Percentiles rank a stretch among this genome's conserved stretches.
Evolutionary conservation across 2,888 invertebrate species (phyloP).

Genomic region (Leptinotarsa rubiginosa): DNA sequence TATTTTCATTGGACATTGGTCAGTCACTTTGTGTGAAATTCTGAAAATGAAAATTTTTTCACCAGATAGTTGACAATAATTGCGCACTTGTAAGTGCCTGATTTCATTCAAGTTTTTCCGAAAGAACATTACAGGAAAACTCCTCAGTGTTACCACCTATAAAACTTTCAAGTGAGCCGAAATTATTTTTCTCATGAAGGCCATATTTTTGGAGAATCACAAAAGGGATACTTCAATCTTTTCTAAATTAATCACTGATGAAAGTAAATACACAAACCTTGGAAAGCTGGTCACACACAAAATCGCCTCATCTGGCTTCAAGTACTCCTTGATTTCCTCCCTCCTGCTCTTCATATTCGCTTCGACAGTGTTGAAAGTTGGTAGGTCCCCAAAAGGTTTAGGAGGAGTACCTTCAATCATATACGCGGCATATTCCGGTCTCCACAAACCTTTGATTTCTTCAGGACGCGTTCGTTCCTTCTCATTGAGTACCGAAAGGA

Average conservation of each 20-base stretch:
- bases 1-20: too few species aligned
- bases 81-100: too few species aligned
- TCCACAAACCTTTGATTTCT: conserved; percentile 75
- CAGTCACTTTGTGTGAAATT: too few species aligned
- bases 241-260: conserved; percentile 59
- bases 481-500: conserved; percentile 83
- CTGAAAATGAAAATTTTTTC: too few species aligned
- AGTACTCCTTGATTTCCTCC: conserved; percentile 82
- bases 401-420: conserved; percentile 99
- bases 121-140: too few species aligned
- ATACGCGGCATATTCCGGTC: conserved; percentile 97
- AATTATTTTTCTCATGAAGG: too few species aligned
- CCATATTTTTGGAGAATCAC: too few species aligned
- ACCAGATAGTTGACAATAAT: too few species aligned
- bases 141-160: too few species aligned
- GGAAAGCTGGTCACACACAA: conserved; percentile 95
- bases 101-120: too few species aligned
- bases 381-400: conserved; percentile 91
- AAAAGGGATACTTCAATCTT: too few species aligned
- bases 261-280: conserved; percentile 70
- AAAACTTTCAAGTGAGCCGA: too few species aligned
- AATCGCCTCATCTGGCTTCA: conserved; percentile 83
- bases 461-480: conserved; percentile 71
- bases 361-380: conserved; percentile 96
- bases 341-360: conserved; percentile 94